Evolutionary conservation across 2,797 vertebrate species (phyloP), one percentile per base, ranked within the genome.

Genomic region (Sebastes iracundus): DNA sequence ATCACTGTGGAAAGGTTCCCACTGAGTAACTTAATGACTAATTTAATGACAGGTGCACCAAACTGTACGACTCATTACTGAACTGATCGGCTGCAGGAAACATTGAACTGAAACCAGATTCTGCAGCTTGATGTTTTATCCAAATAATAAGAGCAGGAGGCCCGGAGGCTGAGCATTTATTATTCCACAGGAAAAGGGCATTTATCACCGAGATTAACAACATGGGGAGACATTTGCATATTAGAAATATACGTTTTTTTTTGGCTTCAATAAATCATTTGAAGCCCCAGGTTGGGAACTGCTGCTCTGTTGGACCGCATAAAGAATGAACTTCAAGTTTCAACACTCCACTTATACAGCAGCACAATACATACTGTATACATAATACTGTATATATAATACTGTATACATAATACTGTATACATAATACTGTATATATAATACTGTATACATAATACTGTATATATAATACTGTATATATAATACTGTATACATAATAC

Each of bases 161-260:
- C 80, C 82, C 8, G 3, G 64, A 62, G 81, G 80, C 85, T 64
- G 1, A 33, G 59, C 74, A 2, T 82, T 85, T 73, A 72, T 84
- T 87, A 87, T 83, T 88, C 77, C 72, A 58, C 71, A 78, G 70
- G 69, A 84, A 82, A 79, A 66, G 60, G 16, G 28, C 80, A 84
- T 91, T 88, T 69, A 86, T 90, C 87, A 88, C 63, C 2, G 13
- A 84, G 85, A 88, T 85, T 76, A 91, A 90, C 80, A 83, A 64
- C 82, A 66, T 4, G 20, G 8, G 18, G 27, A 42, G 6, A 56
- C 66, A 91, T 90, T 87, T 87, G 82, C 87, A 92, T 90, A 76
- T 87, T 78, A 64, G 65, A 70, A 82, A 80, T 85, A 23, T 81
- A 53, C 81, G 58, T 71, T 64, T 30, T 30, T 30, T 80, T 71